Evolutionary conservation across 2,888 invertebrate genomes (phyloP).

Genomic region (Drosophila cracens): DNA sequence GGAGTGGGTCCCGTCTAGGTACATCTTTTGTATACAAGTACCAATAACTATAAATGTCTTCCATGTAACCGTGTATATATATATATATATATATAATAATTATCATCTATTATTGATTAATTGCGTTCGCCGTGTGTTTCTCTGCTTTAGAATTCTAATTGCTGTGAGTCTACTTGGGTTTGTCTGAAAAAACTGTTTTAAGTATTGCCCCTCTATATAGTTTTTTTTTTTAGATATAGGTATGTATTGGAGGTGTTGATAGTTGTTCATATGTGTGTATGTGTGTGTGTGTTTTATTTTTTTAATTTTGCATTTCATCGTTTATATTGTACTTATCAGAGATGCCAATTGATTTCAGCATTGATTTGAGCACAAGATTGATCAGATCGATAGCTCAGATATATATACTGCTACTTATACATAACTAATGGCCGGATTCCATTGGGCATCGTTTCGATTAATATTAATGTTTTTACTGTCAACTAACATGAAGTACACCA

Average conservation of each 20-base stretch:
- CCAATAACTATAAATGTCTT: slow-evolving; percentile 42
- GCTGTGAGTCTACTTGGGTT: slow-evolving; percentile 10
- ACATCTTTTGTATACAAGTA: slow-evolving; percentile 48
- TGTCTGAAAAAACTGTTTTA: slow-evolving; percentile 6
- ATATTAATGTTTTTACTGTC: neutral
- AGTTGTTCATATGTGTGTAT: slow-evolving; percentile 10
- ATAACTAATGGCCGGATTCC: slow-evolving; percentile 6
- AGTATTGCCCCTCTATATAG: slow-evolving; percentile 47
- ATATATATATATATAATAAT: neutral
- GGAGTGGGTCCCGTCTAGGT: slow-evolving; percentile 76
- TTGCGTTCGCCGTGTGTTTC: slow-evolving; percentile 28
- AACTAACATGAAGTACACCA: neutral
- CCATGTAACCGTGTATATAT: slow-evolving; percentile 11
- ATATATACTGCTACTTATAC: neutral
- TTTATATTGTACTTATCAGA: slow-evolving; percentile 27
- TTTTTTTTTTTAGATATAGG: slow-evolving; percentile 1
- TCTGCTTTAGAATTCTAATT: slow-evolving; percentile 4
- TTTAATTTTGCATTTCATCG: slow-evolving; percentile 5
- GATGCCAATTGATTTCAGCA: neutral
- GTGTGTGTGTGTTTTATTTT: neutral
- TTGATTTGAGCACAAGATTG: slow-evolving; percentile 7
- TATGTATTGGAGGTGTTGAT: slow-evolving; percentile 14
- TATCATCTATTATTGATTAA: slow-evolving; percentile 37
- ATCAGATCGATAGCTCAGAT: slow-evolving; percentile 1
- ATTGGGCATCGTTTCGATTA: neutral